phyloP scores from a whole-genome alignment of 1,140 invertebrate species.

The Trachymyrmex cornetzi region DNA sequence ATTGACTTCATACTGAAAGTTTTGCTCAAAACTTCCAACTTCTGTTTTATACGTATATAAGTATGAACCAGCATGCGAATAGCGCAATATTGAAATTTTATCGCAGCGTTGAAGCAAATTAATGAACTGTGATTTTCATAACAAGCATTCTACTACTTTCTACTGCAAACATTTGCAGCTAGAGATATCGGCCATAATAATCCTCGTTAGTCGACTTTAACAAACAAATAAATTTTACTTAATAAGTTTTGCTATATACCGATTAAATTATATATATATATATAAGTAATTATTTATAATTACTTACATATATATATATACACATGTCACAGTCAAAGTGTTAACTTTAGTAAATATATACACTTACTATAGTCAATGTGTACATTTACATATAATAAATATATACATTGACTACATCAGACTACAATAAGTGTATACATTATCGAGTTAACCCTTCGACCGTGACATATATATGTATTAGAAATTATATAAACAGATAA shows the following conservation, averaged over 20 bases:
- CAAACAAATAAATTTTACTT: constrained; percentile 27
- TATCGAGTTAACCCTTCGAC: not conserved
- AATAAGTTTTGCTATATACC: not conserved
- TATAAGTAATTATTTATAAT: not conserved
- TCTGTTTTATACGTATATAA: not conserved
- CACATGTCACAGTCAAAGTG: not conserved
- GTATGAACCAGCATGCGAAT: not conserved
- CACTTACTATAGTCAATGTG: too few relatives aligned
- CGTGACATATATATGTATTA: not conserved
- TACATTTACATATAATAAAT: too few relatives aligned
- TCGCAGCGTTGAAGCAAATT: constrained; percentile 18
- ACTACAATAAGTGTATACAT: not conserved
- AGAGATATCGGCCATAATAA: constrained; percentile 6
- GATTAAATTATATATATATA: not conserved
- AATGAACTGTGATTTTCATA: constrained; percentile 11
- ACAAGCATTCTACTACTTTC: constrained; percentile 9
- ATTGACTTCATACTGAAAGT: not conserved
- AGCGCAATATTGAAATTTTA: constrained; percentile 34
- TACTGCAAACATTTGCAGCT: constrained; percentile 13
- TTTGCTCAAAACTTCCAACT: not conserved
- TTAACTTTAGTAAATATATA: too few relatives aligned
- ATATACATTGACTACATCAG: not conserved
- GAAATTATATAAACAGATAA: not conserved
- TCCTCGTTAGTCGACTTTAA: constrained; percentile 10
- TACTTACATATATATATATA: not conserved